phyloP scores from a whole-genome alignment of 2,797 vertebrate genomes.

The Remorina albescens region DNA sequence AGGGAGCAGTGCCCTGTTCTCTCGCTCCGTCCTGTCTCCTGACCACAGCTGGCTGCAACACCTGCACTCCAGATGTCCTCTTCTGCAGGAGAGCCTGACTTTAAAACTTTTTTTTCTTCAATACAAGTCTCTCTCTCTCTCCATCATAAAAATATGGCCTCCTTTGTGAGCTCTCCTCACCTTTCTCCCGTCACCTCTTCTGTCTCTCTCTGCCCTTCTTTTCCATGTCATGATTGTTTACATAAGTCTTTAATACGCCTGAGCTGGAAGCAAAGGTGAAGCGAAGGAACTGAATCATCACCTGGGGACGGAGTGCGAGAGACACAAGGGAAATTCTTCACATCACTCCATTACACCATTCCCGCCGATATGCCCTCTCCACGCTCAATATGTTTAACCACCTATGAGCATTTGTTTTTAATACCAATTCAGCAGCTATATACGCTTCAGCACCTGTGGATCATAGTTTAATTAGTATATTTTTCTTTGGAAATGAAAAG shows the following conservation, averaged over 20 bases:
- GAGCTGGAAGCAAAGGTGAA: conserved; percentile 49
- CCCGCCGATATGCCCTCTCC: conserved; percentile 30
- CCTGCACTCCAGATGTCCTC: conserved; percentile 85
- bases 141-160: conserved; percentile 51
- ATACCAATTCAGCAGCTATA: conserved; percentile 36
- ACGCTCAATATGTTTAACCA: conserved; percentile 49
- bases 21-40: background rate
- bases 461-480: conserved; percentile 64
- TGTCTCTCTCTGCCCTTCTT: conserved; percentile 22
- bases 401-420: conserved; percentile 47
- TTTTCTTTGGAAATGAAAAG: conserved; percentile 45
- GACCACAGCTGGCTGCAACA: conserved; percentile 77
- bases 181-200: conserved; percentile 52
- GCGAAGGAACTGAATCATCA: conserved; percentile 61
- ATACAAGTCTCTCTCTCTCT: conserved; percentile 23
- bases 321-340: conserved; percentile 52
- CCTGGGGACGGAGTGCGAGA: conserved; percentile 61
- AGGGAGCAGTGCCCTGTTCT: conserved; percentile 74
- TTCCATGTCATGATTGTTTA: conserved; percentile 59
- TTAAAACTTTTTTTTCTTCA: conserved; percentile 64
- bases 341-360: conserved; percentile 30
- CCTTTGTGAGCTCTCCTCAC: conserved; percentile 48
- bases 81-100: conserved; percentile 68
- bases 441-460: conserved; percentile 56
- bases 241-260: conserved; percentile 53